Percentiles rank a stretch among this genome's conserved stretches.
phyloP scores from a whole-genome alignment of 2,797 vertebrate species.

The Rallus crepitans region DNA sequence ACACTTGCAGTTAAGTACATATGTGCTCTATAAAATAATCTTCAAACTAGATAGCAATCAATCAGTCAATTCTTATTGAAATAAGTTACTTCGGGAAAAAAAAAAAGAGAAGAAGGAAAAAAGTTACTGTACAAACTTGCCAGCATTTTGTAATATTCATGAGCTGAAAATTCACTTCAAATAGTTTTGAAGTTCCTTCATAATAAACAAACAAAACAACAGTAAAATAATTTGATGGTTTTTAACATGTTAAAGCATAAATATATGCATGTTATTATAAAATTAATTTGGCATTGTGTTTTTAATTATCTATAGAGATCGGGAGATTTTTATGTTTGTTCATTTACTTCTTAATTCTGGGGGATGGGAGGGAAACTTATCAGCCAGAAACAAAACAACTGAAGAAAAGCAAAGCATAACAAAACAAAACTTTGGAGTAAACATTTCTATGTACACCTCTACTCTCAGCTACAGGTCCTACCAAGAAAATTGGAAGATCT shows the following conservation, averaged over 20 bases:
- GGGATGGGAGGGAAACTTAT: not conserved
- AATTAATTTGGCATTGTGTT: not conserved
- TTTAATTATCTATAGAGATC: not conserved
- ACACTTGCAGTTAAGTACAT: conserved; percentile 65
- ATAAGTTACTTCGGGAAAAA: not conserved
- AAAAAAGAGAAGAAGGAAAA: not conserved
- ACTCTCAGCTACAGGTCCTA: not conserved
- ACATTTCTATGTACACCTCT: not conserved
- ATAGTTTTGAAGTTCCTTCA: not conserved
- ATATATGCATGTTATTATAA: not conserved
- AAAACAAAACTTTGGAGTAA: not conserved
- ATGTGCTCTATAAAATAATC: conserved; percentile 58
- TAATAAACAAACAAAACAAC: not conserved
- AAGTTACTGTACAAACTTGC: not conserved
- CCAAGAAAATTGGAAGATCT: not conserved
- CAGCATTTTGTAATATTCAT: not conserved
- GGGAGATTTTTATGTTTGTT: not conserved
- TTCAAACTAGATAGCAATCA: conserved; percentile 45
- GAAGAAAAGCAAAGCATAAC: not conserved
- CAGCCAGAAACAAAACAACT: not conserved
- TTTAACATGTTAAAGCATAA: not conserved
- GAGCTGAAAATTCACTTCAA: not conserved
- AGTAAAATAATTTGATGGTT: not conserved
- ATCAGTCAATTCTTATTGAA: conserved; percentile 19
- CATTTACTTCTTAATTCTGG: not conserved